phyloP scores from a whole-genome alignment of 1,140 invertebrate species.

The Steinernema khuongi region DNA sequence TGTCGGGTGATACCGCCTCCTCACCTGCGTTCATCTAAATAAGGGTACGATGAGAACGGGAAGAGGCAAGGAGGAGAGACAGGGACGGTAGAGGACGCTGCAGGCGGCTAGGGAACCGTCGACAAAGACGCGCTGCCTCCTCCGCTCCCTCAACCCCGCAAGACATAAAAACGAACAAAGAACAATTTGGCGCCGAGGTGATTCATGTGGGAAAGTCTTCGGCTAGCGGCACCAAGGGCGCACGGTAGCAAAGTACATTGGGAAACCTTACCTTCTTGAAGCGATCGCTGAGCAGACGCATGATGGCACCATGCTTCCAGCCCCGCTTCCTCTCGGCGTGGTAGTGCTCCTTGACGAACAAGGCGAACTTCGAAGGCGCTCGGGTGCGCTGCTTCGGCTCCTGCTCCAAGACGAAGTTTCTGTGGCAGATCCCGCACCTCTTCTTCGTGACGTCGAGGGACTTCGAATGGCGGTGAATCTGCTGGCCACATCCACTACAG shows the following conservation, averaged over 20 bases:
- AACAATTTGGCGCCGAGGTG: conserved; percentile 14
- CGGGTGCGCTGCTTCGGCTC: not conserved
- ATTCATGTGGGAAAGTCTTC: conserved; percentile 7
- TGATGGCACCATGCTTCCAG: not conserved
- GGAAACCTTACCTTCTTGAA: not conserved
- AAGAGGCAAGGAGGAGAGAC: not conserved
- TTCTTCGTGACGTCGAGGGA: not conserved
- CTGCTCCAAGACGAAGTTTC: not conserved
- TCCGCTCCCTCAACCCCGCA: not conserved
- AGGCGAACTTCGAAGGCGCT: not conserved
- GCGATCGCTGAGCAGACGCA: not conserved
- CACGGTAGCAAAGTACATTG: not conserved
- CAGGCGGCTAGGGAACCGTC: not conserved
- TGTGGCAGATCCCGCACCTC: not conserved
- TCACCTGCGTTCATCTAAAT: not conserved
- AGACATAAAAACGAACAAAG: conserved; percentile 5
- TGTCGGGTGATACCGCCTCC: not conserved
- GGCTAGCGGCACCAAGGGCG: not conserved
- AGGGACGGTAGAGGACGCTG: conserved; percentile 1
- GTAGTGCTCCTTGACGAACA: not conserved
- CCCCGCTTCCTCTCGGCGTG: not conserved
- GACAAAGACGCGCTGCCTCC: not conserved
- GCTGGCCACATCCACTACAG: not conserved
- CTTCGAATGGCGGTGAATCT: not conserved
- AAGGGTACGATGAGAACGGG: not conserved